Conservation (phyloP, 2,888 invertebrate genomes). For the Brachycybe producta region DNA sequence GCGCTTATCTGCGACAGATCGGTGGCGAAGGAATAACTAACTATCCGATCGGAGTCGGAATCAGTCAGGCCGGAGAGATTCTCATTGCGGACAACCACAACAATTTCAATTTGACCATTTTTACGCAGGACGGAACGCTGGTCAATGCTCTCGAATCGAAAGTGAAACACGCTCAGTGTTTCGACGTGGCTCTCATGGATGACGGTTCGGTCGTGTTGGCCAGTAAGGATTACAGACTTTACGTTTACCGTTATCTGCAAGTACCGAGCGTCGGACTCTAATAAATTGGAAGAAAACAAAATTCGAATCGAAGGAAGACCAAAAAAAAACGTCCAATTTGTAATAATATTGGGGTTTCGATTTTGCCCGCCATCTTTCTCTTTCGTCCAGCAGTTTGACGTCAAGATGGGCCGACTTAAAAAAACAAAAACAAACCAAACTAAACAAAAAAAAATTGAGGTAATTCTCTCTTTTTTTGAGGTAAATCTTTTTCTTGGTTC, state of each 20-base stretch:
- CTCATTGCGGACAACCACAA: constrained; percentile 99
- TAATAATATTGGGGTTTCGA: too few relatives aligned
- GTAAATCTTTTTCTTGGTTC: too few relatives aligned
- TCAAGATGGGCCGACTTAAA: too few relatives aligned
- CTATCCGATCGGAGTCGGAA: constrained; percentile 98
- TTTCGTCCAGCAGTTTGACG: too few relatives aligned
- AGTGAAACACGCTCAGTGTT: constrained; percentile 99
- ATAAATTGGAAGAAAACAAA: too few relatives aligned
- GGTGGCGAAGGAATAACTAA: constrained; percentile 98
- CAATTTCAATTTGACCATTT: constrained; percentile 98
- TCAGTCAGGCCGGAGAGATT: constrained; percentile 91
- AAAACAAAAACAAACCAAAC: too few relatives aligned
- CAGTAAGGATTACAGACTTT: constrained; percentile 97
- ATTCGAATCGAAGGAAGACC: too few relatives aligned
- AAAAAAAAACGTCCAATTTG: too few relatives aligned
- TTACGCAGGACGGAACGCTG: constrained; percentile 89
- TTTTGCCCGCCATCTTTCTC: too few relatives aligned
- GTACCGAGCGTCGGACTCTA: constrained; percentile 22
- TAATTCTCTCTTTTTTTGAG: too few relatives aligned
- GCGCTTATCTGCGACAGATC: constrained; percentile 88
- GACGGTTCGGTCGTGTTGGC: constrained; percentile 97
- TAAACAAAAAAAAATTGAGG: too few relatives aligned
- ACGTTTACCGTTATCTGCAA: constrained; percentile 91
- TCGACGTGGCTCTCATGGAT: constrained; percentile 97
- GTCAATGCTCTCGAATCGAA: constrained; percentile 98